Conservation (phyloP, 2,113 vertebrate species). For the Scartelaos histophorus region DNA sequence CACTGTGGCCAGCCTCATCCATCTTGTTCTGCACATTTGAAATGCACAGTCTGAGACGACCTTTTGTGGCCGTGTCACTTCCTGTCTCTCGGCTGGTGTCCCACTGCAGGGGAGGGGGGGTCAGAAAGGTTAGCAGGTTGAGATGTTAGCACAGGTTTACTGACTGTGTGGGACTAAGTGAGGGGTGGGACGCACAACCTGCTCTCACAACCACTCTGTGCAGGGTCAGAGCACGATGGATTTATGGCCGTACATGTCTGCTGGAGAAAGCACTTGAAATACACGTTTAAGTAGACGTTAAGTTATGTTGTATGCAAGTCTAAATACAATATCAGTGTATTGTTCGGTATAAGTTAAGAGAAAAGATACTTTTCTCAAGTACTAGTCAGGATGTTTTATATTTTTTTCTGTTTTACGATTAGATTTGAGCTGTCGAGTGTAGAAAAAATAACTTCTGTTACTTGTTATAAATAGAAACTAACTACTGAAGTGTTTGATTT, state of each 20-base stretch:
- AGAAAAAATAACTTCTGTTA: no score
- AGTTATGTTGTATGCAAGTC: not conserved
- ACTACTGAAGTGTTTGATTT: no score
- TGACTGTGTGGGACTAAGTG: slow-evolving; percentile 25
- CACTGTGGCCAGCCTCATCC: slow-evolving; percentile 39
- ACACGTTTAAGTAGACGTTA: not conserved
- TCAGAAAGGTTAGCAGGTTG: slow-evolving; percentile 52
- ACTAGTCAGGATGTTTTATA: no score
- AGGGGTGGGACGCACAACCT: not conserved
- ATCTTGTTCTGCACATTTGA: slow-evolving; percentile 47
- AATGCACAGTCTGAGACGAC: slow-evolving; percentile 45
- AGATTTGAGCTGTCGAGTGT: no score
- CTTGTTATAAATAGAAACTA: no score
- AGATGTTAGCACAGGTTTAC: slow-evolving; percentile 55
- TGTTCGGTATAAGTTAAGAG: no score
- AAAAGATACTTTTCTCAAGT: no score
- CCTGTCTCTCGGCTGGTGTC: slow-evolving; percentile 41
- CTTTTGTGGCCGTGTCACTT: slow-evolving; percentile 50
- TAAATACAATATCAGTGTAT: no score
- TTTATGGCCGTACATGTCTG: slow-evolving; percentile 17
- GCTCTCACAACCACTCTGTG: slow-evolving; percentile 15
- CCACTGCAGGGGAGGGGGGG: slow-evolving; percentile 13
- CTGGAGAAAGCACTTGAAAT: not conserved
- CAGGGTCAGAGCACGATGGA: slow-evolving; percentile 33
- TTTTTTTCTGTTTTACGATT: no score